phyloP scores from a whole-genome alignment of 2,888 invertebrate species.

The Spicauda simplicius region DNA sequence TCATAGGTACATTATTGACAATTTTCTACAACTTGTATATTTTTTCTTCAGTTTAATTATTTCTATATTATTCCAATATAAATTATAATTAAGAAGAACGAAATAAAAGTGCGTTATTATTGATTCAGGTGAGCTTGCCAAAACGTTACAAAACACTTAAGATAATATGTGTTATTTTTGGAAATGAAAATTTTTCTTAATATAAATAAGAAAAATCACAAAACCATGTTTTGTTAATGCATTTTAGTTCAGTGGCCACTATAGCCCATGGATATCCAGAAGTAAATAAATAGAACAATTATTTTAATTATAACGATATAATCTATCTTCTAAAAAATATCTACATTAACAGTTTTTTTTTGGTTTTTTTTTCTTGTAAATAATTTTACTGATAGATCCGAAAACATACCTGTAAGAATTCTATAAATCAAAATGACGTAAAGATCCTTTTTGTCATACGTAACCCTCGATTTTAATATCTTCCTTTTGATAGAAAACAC shows the following conservation, averaged over 20 bases:
- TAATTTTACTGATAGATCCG: not conserved
- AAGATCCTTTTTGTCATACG: constrained; percentile 2
- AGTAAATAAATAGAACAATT: no score
- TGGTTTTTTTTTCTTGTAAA: no score
- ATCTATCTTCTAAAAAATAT: no score
- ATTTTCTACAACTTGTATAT: no score
- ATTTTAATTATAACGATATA: no score
- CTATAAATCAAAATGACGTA: not conserved
- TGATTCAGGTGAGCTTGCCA: not conserved
- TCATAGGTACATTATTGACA: no score
- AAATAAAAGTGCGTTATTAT: not conserved
- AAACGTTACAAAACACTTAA: not conserved
- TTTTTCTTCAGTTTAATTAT: no score
- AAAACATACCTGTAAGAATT: not conserved
- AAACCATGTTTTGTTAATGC: not conserved
- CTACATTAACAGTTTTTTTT: no score
- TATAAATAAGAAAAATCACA: not conserved
- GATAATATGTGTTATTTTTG: not conserved
- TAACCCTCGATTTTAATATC: constrained; percentile 1
- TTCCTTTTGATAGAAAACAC: constrained; percentile 15
- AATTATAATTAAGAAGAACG: no score
- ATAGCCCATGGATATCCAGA: no score
- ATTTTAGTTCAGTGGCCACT: no score
- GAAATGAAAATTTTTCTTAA: not conserved
- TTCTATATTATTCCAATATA: no score